Conservation (phyloP, 1,140 invertebrate genomes). For the Mercenaria mercenaria region DNA sequence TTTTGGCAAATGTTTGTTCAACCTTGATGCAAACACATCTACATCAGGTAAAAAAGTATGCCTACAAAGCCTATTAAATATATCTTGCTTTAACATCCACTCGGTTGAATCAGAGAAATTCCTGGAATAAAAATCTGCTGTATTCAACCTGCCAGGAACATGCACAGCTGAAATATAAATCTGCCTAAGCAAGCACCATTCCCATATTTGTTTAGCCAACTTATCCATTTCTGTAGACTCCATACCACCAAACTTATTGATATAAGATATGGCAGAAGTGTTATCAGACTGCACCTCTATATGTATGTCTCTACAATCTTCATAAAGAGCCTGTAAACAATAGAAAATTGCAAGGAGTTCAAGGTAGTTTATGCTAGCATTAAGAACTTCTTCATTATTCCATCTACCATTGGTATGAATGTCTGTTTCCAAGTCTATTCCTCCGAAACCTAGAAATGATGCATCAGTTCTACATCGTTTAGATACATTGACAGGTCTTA, state of each 20-base stretch:
- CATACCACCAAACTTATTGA: constrained; percentile 71
- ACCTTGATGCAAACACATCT: constrained; percentile 72
- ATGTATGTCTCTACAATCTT: constrained; percentile 21
- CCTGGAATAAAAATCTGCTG: constrained; percentile 56
- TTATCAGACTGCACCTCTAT: constrained; percentile 62
- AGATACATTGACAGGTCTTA: not conserved
- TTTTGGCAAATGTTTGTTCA: constrained; percentile 60
- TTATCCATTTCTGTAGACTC: constrained; percentile 38
- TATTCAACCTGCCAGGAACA: constrained; percentile 45
- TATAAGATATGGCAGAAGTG: constrained; percentile 65
- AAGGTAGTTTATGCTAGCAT: constrained; percentile 14
- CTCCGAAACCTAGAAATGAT: not conserved
- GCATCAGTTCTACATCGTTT: not conserved
- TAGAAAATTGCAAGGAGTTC: constrained; percentile 33
- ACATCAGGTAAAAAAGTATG: constrained; percentile 46
- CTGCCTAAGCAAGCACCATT: constrained; percentile 57
- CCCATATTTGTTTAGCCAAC: constrained; percentile 68
- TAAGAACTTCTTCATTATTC: not conserved
- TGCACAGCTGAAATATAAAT: constrained; percentile 41
- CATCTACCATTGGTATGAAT: constrained; percentile 7
- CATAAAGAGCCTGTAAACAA: constrained; percentile 23
- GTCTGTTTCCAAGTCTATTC: not conserved
- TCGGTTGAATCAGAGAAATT: constrained; percentile 51
- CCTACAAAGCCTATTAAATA: constrained; percentile 51
- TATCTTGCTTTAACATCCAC: constrained; percentile 39